phyloP scores from a whole-genome alignment of 2,113 vertebrate species.

The Arizona elegans region DNA sequence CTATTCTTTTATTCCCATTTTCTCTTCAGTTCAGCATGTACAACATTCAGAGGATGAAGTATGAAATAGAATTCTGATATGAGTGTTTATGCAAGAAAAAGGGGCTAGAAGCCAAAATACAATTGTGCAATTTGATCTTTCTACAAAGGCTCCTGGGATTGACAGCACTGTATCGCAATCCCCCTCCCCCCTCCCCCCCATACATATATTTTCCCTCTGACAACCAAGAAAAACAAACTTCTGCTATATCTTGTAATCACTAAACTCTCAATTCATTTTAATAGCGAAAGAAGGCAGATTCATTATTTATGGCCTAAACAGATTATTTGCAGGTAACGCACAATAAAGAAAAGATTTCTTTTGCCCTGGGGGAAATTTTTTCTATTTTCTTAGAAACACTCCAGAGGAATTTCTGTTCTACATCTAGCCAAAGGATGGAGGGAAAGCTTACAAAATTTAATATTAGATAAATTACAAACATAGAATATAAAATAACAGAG shows the following conservation, averaged over 20 bases:
- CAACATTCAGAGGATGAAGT: background rate
- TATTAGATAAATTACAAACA: background rate
- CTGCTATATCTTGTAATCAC: background rate
- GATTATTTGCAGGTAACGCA: background rate
- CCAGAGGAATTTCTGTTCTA: background rate
- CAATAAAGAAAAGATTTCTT: background rate
- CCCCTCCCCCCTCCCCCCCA: background rate
- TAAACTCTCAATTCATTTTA: background rate
- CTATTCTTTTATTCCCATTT: background rate
- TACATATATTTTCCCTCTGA: background rate
- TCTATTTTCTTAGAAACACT: background rate
- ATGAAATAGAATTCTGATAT: conserved; percentile 13
- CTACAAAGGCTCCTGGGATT: background rate
- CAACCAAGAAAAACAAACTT: background rate
- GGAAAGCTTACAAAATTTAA: background rate
- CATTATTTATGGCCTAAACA: background rate
- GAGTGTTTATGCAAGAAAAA: conserved; percentile 17
- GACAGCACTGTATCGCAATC: background rate
- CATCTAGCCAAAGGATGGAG: background rate
- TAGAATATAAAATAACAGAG: background rate
- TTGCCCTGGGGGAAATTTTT: background rate
- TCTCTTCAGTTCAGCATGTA: background rate
- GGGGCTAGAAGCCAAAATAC: background rate
- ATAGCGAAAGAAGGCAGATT: background rate
- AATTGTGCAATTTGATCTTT: conserved; percentile 1